These are phyloP conservation scores for Galaxias olidus DNA, from an alignment of 2,797 vertebrate genomes.

Conservation along the genomic window DNA sequence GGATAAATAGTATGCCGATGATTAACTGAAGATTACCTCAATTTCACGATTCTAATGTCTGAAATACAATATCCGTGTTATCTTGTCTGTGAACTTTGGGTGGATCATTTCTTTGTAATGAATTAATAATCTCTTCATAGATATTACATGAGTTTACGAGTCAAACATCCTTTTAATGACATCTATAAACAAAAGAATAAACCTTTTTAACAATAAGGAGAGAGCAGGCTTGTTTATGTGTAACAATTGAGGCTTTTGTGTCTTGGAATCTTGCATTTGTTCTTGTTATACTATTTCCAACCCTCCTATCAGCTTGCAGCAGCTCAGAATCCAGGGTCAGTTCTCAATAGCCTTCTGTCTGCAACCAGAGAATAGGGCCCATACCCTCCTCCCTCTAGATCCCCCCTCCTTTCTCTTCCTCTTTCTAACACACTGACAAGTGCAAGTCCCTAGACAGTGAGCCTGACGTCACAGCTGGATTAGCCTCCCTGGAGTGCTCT, in stretches of 20 bases:
- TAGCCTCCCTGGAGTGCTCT: slow-evolving; percentile 53
- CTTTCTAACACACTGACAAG: slow-evolving; percentile 46
- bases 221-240: slow-evolving; percentile 46
- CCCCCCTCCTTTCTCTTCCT: slow-evolving; percentile 17
- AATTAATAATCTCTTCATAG: neutral
- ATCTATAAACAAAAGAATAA: slow-evolving; percentile 27
- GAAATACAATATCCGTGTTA: neutral
- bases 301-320: slow-evolving; percentile 70
- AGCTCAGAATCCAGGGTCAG: slow-evolving; percentile 59
- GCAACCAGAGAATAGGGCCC: slow-evolving; percentile 63
- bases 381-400: slow-evolving; percentile 36
- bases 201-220: slow-evolving; percentile 45
- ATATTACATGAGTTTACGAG: neutral
- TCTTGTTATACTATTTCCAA: slow-evolving; percentile 55
- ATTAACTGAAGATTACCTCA: neutral
- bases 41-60: neutral
- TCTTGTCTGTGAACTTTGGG: too few relatives aligned
- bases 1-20: too few relatives aligned
- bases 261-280: slow-evolving; percentile 50
- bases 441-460: slow-evolving; percentile 60
- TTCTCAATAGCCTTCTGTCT: slow-evolving; percentile 75
- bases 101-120: too few relatives aligned
- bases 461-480: slow-evolving; percentile 62
- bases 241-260: slow-evolving; percentile 66
- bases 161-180: slow-evolving; percentile 15